Percentiles rank a stretch among this genome's conserved stretches.
Evolutionary conservation across 2,888 invertebrate species (phyloP).

Genomic region (Lasioglossum calceatum): DNA sequence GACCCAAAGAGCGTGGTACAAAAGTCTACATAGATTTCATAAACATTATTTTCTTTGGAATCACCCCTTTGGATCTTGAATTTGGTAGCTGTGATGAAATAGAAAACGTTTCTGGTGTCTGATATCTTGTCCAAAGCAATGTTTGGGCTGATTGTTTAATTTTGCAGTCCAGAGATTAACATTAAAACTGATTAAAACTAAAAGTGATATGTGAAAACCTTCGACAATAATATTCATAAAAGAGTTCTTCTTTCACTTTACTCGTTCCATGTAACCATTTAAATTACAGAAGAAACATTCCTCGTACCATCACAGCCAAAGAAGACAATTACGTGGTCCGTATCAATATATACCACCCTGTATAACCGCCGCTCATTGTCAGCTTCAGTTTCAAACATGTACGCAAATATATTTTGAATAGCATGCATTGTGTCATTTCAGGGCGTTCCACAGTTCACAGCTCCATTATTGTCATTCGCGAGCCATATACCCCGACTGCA

Average conservation of each 20-base stretch:
- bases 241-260: not conserved
- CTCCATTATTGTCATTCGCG: conserved; percentile 3
- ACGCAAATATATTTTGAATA: conserved; percentile 6
- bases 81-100: too few species aligned
- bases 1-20: not conserved
- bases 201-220: not conserved
- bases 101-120: not conserved
- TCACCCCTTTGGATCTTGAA: too few species aligned
- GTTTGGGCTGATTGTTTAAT: not conserved
- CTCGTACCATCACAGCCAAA: not conserved
- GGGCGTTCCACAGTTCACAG: not conserved
- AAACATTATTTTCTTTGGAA: too few species aligned
- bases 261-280: not conserved
- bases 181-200: not conserved
- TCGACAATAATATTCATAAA: too few species aligned
- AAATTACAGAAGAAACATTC: not conserved
- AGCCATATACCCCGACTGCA: not conserved
- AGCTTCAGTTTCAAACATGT: not conserved
- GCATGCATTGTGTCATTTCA: not conserved
- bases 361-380: not conserved
- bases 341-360: not conserved
- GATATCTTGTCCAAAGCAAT: not conserved
- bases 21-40: too few species aligned
- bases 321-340: not conserved
- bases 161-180: not conserved